phyloP scores from a whole-genome alignment of 2,888 invertebrate species.

The Graphium colonna region DNA sequence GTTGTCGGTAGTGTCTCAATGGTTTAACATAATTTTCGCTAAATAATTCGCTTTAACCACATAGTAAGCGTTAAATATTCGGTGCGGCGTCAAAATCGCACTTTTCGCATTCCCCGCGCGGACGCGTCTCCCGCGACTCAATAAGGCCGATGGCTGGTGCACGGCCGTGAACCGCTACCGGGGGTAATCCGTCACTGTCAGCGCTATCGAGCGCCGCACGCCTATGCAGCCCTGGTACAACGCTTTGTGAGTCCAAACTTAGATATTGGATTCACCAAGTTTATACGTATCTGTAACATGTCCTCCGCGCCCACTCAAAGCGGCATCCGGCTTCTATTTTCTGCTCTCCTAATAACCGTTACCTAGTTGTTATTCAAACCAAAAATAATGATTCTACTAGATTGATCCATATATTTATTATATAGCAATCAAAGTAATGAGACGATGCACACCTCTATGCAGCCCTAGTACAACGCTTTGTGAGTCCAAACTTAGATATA shows the following conservation, averaged over 20 bases:
- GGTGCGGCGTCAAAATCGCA: background rate
- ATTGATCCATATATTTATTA: no score
- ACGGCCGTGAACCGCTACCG: slow-evolving; percentile 38
- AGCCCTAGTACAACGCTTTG: no score
- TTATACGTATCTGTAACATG: slow-evolving; percentile 53
- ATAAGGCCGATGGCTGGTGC: slow-evolving; percentile 30
- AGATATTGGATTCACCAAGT: slow-evolving; percentile 73
- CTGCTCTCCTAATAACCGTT: slow-evolving; percentile 31
- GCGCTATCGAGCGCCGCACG: slow-evolving; percentile 70
- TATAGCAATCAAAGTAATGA: no score
- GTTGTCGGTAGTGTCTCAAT: no score
- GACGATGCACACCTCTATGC: no score
- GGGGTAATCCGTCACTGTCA: slow-evolving; percentile 71
- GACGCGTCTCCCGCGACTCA: slow-evolving; percentile 19
- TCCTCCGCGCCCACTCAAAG: slow-evolving; percentile 35
- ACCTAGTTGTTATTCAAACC: no score
- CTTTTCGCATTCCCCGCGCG: slow-evolving; percentile 11
- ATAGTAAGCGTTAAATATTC: background rate
- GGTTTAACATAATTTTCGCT: no score
- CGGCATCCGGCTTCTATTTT: slow-evolving; percentile 23
- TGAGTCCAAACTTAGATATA: slow-evolving; percentile 40
- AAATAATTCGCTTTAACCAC: no score
- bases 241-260: slow-evolving; percentile 56
- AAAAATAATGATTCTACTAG: no score
- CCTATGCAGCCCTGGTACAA: slow-evolving; percentile 46